A percentile compares a stretch with the other conserved stretches of the same genome.
Evolutionary conservation across 2,113 vertebrate genomes (phyloP).

Genomic region (Pardalotus punctatus): DNA sequence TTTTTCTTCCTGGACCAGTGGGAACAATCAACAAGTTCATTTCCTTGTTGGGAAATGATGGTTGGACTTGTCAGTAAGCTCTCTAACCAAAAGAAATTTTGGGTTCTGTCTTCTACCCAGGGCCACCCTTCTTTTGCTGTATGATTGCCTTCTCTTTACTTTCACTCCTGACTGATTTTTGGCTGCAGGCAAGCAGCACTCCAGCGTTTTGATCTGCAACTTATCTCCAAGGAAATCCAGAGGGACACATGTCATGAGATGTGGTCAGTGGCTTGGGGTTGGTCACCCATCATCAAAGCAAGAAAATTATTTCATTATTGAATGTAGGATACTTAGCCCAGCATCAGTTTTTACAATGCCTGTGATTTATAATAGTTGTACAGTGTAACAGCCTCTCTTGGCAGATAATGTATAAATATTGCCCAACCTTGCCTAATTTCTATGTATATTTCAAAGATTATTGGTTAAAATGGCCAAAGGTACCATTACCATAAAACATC

Average conservation of each 20-base stretch:
- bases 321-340: background rate
- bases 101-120: background rate
- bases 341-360: background rate
- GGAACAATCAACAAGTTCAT: constrained; percentile 17
- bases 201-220: background rate
- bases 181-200: background rate
- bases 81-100: background rate
- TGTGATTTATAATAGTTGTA: background rate
- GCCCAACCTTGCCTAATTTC: background rate
- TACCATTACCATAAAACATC: background rate
- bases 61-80: background rate
- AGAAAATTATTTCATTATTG: background rate
- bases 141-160: background rate
- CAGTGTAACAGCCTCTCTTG: background rate
- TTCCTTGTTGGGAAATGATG: constrained; percentile 3
- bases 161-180: background rate
- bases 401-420: background rate
- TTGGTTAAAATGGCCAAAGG: background rate
- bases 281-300: background rate
- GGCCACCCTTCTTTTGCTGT: background rate
- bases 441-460: background rate
- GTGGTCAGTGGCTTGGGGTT: background rate
- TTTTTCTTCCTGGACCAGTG: constrained; percentile 27
- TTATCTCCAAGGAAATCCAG: background rate
- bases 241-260: background rate